Evolutionary conservation across 2,113 vertebrate genomes (phyloP).

Genomic region (Oceanodroma tethys): DNA sequence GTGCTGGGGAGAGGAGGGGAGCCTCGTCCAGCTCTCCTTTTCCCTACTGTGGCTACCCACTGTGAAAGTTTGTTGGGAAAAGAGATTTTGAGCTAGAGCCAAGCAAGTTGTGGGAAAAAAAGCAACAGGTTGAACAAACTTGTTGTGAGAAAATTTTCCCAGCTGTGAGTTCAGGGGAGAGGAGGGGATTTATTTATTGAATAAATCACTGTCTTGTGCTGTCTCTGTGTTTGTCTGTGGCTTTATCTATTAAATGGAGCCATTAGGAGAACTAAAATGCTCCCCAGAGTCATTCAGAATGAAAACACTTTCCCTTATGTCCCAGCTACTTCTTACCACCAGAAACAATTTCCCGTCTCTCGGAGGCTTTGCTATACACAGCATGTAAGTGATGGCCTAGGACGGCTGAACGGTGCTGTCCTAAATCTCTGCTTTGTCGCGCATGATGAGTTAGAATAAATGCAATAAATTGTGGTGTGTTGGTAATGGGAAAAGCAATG

Average conservation of each 20-base stretch:
- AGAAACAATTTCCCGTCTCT: neutral
- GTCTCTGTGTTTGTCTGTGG: neutral
- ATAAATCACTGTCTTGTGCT: neutral
- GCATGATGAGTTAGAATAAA: neutral
- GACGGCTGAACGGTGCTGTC: accelerated
- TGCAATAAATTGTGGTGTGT: neutral
- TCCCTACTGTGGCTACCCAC: neutral
- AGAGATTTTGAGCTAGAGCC: neutral
- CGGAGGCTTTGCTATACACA: neutral
- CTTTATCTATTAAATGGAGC: conserved; percentile 9
- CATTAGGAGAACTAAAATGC: neutral
- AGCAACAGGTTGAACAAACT: neutral
- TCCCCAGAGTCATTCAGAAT: neutral
- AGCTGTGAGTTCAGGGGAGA: neutral
- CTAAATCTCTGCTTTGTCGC: neutral
- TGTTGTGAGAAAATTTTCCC: neutral
- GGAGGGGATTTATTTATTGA: neutral
- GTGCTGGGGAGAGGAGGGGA: neutral
- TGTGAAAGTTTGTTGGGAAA: neutral
- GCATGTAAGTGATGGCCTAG: neutral
- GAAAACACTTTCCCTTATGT: neutral
- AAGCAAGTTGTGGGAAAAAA: neutral
- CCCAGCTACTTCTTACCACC: neutral
- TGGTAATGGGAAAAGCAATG: neutral
- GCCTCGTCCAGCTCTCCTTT: neutral